Conservation (phyloP, 2,888 invertebrate species). For the Drosophila antonietae region DNA sequence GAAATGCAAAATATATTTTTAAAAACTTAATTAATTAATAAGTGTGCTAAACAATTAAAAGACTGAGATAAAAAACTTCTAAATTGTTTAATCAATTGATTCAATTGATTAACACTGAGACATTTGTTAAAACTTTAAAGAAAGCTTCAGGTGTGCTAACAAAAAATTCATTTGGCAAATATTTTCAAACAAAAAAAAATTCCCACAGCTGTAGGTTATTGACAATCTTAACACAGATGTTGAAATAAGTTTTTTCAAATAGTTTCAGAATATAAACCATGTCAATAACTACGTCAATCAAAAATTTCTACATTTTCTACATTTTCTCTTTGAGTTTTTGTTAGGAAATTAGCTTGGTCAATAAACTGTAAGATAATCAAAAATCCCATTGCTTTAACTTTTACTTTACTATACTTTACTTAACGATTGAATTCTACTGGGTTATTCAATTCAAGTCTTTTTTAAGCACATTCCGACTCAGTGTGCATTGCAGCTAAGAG, state of each 20-base stretch:
- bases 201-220: not conserved
- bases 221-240: not conserved
- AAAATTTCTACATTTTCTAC: not conserved
- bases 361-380: too few relatives aligned
- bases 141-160: conserved; percentile 1
- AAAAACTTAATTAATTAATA: too few relatives aligned
- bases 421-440: not conserved
- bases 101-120: too few relatives aligned
- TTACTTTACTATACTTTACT: too few relatives aligned
- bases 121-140: not conserved
- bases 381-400: not conserved
- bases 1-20: too few relatives aligned
- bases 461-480: conserved; percentile 8
- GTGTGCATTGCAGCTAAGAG: conserved; percentile 38
- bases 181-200: not conserved
- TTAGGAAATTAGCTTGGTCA: not conserved
- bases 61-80: too few relatives aligned
- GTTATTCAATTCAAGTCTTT: too few relatives aligned
- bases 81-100: not conserved
- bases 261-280: not conserved
- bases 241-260: not conserved
- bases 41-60: too few relatives aligned
- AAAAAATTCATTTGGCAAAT: not conserved
- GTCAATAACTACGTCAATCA: not conserved
- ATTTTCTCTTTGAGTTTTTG: not conserved